phyloP scores from a whole-genome alignment of 37 sponge, comb jelly and placozoan genomes.

The Halisarca cf. caerulea region DNA sequence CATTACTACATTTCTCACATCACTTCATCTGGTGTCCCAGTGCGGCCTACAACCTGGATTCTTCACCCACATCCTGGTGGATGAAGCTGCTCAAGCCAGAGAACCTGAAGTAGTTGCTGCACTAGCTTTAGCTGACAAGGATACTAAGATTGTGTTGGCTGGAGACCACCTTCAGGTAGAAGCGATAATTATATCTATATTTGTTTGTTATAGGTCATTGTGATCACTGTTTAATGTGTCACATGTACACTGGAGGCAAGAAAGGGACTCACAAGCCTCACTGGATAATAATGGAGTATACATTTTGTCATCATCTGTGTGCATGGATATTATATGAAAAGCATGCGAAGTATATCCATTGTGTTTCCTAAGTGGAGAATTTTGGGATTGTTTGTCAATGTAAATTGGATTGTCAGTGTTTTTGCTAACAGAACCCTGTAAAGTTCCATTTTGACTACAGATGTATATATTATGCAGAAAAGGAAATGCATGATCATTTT shows the following conservation, averaged over 20 bases:
- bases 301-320: too few relatives aligned
- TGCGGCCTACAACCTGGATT: neutral
- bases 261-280: too few relatives aligned
- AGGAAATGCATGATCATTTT: too few relatives aligned
- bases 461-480: too few relatives aligned
- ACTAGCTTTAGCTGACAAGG: slow-evolving; percentile 36
- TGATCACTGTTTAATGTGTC: neutral
- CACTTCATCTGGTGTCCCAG: neutral
- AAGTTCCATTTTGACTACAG: too few relatives aligned
- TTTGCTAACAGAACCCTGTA: too few relatives aligned
- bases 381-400: neutral
- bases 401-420: neutral
- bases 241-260: too few relatives aligned
- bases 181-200: neutral
- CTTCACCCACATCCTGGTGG: slow-evolving; percentile 72
- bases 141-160: slow-evolving; percentile 71
- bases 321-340: too few relatives aligned
- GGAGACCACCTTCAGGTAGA: slow-evolving; percentile 78
- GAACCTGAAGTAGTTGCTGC: slow-evolving; percentile 69
- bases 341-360: neutral
- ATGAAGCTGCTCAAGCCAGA: slow-evolving; percentile 81
- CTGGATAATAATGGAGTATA: too few relatives aligned
- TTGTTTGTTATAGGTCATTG: neutral
- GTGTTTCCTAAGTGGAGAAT: neutral
- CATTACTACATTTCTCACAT: neutral